Evolutionary conservation across 2,888 invertebrate genomes (phyloP), one percentile per base, ranked within the genome.

Genomic region (Stenchaetothrips biformis): DNA sequence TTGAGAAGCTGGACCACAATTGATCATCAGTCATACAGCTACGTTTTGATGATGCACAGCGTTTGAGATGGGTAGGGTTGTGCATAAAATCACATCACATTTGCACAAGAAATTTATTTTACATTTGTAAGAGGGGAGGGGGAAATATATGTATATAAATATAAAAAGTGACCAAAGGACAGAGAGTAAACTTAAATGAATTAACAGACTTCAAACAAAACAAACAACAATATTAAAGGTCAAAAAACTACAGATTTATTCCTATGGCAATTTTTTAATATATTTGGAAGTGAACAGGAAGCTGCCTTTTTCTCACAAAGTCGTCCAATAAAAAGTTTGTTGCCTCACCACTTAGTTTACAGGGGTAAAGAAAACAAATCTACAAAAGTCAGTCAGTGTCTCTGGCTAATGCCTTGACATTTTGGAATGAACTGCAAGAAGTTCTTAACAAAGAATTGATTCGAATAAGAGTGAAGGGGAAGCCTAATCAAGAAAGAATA

Each of bases 161-260:
- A 74, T 74, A 74, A 74, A 37, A 74, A 74, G 59, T 18, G 67
- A 25, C 67, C 25, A 74, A 74, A 25, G 67, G 25, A 21, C 21
- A 74, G 4, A 37, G 37, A 74, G 67, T 25, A 74, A 74, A n/a
- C 67, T 25, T 21, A 67, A 25, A 74, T 21, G 67, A 74, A 74
- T 74, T 25, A 74, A 74, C 25, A 9, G 67, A 74, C 67, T 74
- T 74, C 67, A 74, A 74, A 74, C 67, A 74, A 74, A 74, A 74
- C 67, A 74, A 74, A 21, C 67, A 74, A 74, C 21, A 74, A 74
- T 8, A 25, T 18, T 25, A 74, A 74, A 25, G 67, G 11, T 74
- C 9, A 8, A 25, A 67, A 11, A 59, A 59, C 7, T 74, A 25
- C 67, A 25, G 25, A 25, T 74, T 74, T 74, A 25, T 13, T 59